phyloP scores from a whole-genome alignment of 1,140 invertebrate genomes.

The Bicyclus anynana region DNA sequence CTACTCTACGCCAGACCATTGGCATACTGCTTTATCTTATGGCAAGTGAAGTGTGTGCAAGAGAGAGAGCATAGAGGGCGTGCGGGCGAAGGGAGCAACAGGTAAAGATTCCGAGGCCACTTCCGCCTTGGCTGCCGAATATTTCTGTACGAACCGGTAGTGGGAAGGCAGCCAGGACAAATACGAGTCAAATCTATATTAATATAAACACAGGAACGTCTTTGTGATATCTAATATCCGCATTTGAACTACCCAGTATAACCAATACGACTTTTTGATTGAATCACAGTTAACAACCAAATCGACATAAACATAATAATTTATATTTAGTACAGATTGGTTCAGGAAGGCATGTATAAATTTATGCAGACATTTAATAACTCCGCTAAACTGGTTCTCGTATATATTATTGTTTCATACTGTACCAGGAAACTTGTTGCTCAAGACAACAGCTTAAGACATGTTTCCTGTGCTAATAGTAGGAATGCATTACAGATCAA shows the following conservation, averaged over 20 bases:
- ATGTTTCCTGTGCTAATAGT: not conserved
- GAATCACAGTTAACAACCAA: too few relatives aligned
- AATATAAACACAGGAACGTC: not conserved
- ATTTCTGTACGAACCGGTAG: constrained; percentile 77
- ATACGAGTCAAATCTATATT: constrained; percentile 22
- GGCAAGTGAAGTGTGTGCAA: constrained; percentile 27
- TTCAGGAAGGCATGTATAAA: not conserved
- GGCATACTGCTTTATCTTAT: constrained; percentile 27
- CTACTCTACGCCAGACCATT: constrained; percentile 41
- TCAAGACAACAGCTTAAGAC: not conserved
- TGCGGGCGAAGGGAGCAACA: constrained; percentile 74
- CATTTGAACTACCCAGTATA: not conserved
- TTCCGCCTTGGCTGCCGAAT: constrained; percentile 77
- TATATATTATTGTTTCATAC: not conserved
- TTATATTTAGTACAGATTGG: not conserved
- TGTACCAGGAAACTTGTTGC: not conserved
- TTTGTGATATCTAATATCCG: not conserved
- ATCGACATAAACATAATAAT: not conserved
- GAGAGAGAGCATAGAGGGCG: constrained; percentile 46
- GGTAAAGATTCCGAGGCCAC: constrained; percentile 77
- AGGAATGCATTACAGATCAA: not conserved
- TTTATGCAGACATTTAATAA: not conserved
- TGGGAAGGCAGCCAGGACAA: constrained; percentile 62
- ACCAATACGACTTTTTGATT: not conserved
- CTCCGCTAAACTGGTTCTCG: not conserved